Evolutionary conservation across 2,888 invertebrate species (phyloP).

Genomic region (Meteorus colon): DNA sequence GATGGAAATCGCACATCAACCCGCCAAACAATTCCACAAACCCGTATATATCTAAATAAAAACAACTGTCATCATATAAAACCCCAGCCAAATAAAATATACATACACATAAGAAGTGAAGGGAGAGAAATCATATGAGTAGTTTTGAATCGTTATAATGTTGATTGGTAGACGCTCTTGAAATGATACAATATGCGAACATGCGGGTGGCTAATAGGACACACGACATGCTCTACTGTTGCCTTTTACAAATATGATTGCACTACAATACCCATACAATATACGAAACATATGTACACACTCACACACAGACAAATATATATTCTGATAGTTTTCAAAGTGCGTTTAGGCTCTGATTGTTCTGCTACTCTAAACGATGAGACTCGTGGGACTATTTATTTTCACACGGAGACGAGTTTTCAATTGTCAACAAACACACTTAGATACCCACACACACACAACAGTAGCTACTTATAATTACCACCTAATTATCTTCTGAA

Average conservation of each 20-base stretch:
- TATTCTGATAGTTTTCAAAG: not conserved
- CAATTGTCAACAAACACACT: not conserved
- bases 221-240: constrained; percentile 13
- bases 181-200: constrained; percentile 21
- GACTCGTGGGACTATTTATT: constrained; percentile 32
- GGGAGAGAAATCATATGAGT: not conserved
- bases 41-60: constrained; percentile 4
- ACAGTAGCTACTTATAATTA: too few relatives aligned
- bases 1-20: not conserved
- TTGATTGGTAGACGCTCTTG: constrained; percentile 27
- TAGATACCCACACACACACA: not conserved
- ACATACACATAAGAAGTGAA: not conserved
- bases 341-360: constrained; percentile 11
- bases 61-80: constrained; percentile 6
- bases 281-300: not conserved
- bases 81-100: not conserved
- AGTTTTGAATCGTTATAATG: constrained; percentile 29
- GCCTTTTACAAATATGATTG: constrained; percentile 5
- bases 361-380: constrained; percentile 10
- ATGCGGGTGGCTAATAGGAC: constrained; percentile 38
- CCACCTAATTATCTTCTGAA: too few relatives aligned
- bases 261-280: not conserved
- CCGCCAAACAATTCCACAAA: not conserved
- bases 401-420: not conserved
- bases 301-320: not conserved